Evolutionary conservation across 2,113 vertebrate species (phyloP).

Genomic region (Myotis yumanensis): DNA sequence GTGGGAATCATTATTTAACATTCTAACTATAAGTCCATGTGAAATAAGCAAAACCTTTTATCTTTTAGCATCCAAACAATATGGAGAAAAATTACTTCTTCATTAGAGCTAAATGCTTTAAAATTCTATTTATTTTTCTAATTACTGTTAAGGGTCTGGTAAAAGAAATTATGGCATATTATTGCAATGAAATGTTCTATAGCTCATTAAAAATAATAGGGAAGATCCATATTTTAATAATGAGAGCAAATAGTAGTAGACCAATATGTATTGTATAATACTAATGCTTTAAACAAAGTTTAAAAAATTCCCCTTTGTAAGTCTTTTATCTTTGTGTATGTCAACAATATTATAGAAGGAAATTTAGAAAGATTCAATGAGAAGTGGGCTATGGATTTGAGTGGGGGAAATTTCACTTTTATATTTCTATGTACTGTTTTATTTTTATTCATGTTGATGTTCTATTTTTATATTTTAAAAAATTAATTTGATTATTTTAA

Average conservation of each 20-base stretch:
- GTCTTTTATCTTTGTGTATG: background rate
- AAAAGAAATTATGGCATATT: background rate
- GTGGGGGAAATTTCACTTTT: background rate
- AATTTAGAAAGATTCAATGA: background rate
- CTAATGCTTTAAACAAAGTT: background rate
- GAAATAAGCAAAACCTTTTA: background rate
- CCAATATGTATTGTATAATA: background rate
- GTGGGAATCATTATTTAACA: background rate
- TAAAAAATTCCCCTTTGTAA: background rate
- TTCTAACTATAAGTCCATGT: background rate
- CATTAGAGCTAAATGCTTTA: background rate
- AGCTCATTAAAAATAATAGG: conserved; percentile 50
- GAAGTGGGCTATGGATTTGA: background rate
- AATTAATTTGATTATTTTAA: conserved; percentile 25
- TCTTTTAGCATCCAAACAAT: background rate
- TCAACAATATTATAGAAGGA: conserved; percentile 1
- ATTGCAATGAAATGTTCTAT: background rate
- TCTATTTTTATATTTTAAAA: conserved; percentile 16
- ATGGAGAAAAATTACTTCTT: background rate
- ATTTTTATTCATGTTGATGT: background rate
- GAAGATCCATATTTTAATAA: conserved; percentile 1
- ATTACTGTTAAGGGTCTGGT: background rate
- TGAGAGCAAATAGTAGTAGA: background rate
- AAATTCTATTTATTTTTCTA: conserved; percentile 4
- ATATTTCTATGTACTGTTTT: background rate